Base-by-base conservation (phyloP, 2,888 invertebrate genomes). In the Zelleria hepariella region DNA sequence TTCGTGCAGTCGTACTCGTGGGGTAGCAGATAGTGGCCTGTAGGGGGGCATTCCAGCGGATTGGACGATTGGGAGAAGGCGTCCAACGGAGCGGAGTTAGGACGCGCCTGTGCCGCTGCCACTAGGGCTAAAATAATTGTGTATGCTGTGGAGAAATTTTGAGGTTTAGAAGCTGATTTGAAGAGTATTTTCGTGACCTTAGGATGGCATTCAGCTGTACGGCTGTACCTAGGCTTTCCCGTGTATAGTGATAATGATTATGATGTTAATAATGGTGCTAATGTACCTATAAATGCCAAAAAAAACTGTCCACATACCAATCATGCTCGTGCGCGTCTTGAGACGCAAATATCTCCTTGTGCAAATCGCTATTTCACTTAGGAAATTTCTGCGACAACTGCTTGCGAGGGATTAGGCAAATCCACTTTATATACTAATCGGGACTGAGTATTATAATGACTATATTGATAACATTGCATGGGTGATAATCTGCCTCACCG, bases 21-120 rank as follows among this genome's bases (percentile, higher is more conserved):
- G 10, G 58, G 53, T 0, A 58, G 24, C 7, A 58, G 53, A 68
- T 77, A 23, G 86, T 90, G 63, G 92, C 90, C 8, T 89, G 73
- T 75, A 93, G 66, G 88, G 90, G 47, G 57, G 21, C 23, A 24
- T 25, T 23, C 10, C 15, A 6, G 5, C 1, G 1, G 32, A 20
- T 1, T 8, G 5, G 2, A 1, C 7, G 1, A 10, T 8, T 32
- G 1, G 5, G 24, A 5, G 24, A 24, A 15, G 15, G 1, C 24
- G 7, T 3, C 24, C 10, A 24, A 15, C 10, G 21, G 21, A 15
- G 15, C 15, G 10, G 32, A 32, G 4, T 51, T 51, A 2, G 53
- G 53, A 10, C 53, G 23, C 23, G 53, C 53, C 10, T 2, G 24
- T 15, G 25, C 53, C n/a, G 15, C 1, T 15, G 23, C 53, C 24